Evolutionary conservation across 2,113 vertebrate genomes (phyloP).

Genomic region (Grammatotria lemairii): DNA sequence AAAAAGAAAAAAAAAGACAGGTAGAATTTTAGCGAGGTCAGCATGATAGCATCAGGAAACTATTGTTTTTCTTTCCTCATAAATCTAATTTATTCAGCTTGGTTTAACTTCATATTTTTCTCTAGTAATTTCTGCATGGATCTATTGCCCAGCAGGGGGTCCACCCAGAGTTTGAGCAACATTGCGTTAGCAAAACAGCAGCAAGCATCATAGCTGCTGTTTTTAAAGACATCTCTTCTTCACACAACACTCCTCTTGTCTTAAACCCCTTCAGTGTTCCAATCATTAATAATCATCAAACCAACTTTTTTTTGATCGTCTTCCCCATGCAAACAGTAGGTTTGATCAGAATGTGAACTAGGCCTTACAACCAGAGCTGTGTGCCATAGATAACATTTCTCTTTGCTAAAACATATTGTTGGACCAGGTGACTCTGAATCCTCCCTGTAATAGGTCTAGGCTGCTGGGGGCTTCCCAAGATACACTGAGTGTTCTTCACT

Average conservation of each 20-base stretch:
- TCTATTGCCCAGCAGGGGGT: neutral
- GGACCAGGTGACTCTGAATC: neutral
- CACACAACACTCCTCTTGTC: neutral
- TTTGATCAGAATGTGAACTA: neutral
- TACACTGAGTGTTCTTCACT: neutral
- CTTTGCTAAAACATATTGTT: neutral
- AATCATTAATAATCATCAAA: neutral
- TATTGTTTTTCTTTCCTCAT: neutral
- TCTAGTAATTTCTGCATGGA: neutral
- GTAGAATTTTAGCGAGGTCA: neutral
- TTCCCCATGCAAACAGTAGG: neutral
- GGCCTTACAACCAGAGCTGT: neutral
- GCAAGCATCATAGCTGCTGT: neutral
- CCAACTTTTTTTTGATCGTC: neutral
- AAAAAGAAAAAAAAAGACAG: neutral
- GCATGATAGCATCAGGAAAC: neutral
- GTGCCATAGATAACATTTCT: neutral
- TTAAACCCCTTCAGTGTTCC: neutral
- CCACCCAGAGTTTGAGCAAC: neutral
- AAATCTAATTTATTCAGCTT: neutral
- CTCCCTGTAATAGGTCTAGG: neutral
- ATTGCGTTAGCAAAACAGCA: fast-evolving
- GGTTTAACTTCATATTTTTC: neutral
- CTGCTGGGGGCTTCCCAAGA: neutral
- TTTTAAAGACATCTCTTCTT: neutral